Evolutionary conservation across 2,113 vertebrate species (phyloP).

Genomic region (Ameiurus melas): DNA sequence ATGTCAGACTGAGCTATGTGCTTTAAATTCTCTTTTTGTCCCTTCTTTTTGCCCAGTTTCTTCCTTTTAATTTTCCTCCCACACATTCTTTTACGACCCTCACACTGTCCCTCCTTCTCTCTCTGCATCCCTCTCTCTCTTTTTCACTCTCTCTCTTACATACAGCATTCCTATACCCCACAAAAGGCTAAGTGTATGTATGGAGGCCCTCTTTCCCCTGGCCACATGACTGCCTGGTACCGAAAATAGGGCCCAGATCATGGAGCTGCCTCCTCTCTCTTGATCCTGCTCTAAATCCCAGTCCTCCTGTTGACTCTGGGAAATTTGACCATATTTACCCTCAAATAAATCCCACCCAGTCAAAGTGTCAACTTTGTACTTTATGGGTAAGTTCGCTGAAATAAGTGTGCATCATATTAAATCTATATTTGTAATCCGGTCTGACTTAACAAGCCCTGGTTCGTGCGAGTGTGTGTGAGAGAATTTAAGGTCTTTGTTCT

Average conservation of each 20-base stretch:
- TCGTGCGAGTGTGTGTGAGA: not conserved
- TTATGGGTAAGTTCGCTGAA: slow-evolving; percentile 15
- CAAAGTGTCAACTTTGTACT: slow-evolving; percentile 15
- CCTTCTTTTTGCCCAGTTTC: not conserved
- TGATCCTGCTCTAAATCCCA: slow-evolving; percentile 23
- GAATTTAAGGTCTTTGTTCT: not conserved
- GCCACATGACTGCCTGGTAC: slow-evolving; percentile 50
- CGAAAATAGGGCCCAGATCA: slow-evolving; percentile 45
- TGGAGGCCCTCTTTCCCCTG: slow-evolving; percentile 48
- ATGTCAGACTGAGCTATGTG: not conserved
- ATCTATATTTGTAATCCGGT: slow-evolving; percentile 35
- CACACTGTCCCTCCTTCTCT: slow-evolving; percentile 30
- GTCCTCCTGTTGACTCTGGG: slow-evolving; percentile 13
- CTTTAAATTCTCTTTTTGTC: slow-evolving; percentile 38
- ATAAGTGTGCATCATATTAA: slow-evolving; percentile 32
- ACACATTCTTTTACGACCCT: slow-evolving; percentile 23
- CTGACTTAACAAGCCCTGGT: slow-evolving; percentile 23
- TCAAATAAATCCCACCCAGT: slow-evolving; percentile 37
- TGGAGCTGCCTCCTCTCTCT: slow-evolving; percentile 32
- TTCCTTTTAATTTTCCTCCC: slow-evolving; percentile 31
- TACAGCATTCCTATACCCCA: slow-evolving; percentile 45
- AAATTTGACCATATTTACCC: slow-evolving; percentile 49
- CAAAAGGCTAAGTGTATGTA: slow-evolving; percentile 53
- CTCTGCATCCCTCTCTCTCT: not conserved
- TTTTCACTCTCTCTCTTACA: not conserved